Conservation (phyloP, 2,113 vertebrate genomes). For the Poeciliopsis occidentalis region DNA sequence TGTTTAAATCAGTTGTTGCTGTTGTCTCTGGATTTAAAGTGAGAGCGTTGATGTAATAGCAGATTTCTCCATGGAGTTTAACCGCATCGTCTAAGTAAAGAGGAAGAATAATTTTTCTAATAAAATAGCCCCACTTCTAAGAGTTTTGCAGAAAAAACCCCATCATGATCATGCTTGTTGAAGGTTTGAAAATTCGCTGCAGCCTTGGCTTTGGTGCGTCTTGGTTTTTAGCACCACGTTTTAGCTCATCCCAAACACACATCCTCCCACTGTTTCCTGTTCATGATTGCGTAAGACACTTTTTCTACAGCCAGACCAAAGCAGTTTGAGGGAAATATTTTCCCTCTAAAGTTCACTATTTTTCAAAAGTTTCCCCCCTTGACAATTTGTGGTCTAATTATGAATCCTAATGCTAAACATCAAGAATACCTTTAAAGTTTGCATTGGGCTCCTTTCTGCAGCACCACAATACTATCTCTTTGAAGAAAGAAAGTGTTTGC, state of each 20-base stretch:
- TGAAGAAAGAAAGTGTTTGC: background rate
- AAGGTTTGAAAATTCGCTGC: background rate
- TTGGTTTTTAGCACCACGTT: background rate
- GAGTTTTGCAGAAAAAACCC: no score
- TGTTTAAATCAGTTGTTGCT: constrained; percentile 11
- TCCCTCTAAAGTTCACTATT: background rate
- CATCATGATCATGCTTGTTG: background rate
- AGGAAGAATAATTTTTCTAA: background rate
- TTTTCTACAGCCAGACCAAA: constrained; percentile 47
- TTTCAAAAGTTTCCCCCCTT: background rate
- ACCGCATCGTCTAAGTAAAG: background rate
- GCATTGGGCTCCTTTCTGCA: background rate
- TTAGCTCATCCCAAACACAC: constrained; percentile 17
- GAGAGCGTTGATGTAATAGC: background rate
- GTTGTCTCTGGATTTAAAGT: constrained; percentile 35
- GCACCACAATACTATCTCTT: background rate
- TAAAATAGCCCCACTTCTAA: no score
- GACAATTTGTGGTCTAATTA: background rate
- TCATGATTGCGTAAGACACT: constrained; percentile 56
- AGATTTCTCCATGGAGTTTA: background rate
- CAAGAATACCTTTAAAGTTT: no score
- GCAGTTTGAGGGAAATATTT: constrained; percentile 7
- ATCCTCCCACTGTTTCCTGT: constrained; percentile 64
- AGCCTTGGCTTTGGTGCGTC: background rate
- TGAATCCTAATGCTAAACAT: background rate